Percentiles rank a stretch among this genome's conserved stretches.
phyloP scores from a whole-genome alignment of 2,797 vertebrate species.

The Mionectes olivaceus region DNA sequence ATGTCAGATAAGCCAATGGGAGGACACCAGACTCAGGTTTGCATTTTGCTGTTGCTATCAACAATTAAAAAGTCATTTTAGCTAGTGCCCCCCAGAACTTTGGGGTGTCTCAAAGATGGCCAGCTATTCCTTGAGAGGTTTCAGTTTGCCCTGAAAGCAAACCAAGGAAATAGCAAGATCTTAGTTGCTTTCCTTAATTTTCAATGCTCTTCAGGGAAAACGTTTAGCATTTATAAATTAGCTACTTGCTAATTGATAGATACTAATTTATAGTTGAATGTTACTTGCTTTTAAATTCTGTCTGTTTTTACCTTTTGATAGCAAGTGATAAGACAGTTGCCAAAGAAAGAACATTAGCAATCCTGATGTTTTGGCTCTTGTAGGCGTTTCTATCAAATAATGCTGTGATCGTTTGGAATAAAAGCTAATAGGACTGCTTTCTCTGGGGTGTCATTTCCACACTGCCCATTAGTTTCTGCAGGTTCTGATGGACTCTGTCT shows the following conservation, averaged over 20 bases:
- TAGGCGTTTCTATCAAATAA: neutral
- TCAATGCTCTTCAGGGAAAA: neutral
- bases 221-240: neutral
- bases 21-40: neutral
- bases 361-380: neutral
- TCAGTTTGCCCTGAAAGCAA: neutral
- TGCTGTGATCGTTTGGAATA: neutral
- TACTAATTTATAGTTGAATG: neutral
- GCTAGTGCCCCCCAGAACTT: neutral
- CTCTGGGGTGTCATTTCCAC: neutral
- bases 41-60: neutral
- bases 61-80: neutral
- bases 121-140: neutral
- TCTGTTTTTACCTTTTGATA: neutral
- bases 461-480: neutral
- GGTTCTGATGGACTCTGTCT: neutral
- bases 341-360: neutral
- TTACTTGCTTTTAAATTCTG: constrained; percentile 5
- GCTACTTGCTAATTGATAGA: neutral
- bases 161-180: neutral
- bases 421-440: neutral
- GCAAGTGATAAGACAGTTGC: neutral
- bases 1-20: neutral
- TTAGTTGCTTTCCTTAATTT: neutral
- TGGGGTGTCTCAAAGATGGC: neutral